phyloP scores from a whole-genome alignment of 2,113 vertebrate species.

The Rostratula benghalensis region DNA sequence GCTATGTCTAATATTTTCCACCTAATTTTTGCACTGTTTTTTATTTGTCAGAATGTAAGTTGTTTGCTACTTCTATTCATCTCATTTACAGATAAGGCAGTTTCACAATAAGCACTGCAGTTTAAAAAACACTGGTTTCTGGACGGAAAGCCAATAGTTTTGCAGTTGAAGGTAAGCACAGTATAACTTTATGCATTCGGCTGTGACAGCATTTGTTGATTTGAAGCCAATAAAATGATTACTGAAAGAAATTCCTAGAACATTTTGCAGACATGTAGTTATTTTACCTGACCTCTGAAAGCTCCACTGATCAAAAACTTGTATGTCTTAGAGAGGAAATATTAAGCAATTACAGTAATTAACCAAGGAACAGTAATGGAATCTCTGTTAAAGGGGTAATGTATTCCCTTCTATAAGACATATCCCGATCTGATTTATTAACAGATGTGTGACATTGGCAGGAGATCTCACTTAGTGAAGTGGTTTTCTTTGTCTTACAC shows the following conservation, averaged over 20 bases:
- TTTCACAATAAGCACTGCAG: background rate
- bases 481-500: background rate
- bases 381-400: background rate
- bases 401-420: background rate
- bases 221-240: background rate
- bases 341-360: constrained; percentile 22
- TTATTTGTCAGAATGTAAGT: background rate
- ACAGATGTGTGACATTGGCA: background rate
- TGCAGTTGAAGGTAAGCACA: background rate
- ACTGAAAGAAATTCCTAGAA: background rate
- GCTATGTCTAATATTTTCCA: background rate
- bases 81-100: background rate
- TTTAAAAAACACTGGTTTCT: background rate
- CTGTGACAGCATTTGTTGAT: background rate
- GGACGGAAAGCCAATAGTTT: background rate
- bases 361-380: background rate
- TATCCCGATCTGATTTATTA: background rate
- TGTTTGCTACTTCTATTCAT: background rate
- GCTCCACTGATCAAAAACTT: background rate
- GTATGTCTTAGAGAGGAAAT: background rate
- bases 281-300: background rate
- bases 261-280: background rate
- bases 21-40: background rate
- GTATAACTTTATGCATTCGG: background rate
- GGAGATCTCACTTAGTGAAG: background rate